Percentiles rank a stretch among this genome's conserved stretches.
Conservation (phyloP, 1,140 invertebrate species). For the Psix sp. region DNA sequence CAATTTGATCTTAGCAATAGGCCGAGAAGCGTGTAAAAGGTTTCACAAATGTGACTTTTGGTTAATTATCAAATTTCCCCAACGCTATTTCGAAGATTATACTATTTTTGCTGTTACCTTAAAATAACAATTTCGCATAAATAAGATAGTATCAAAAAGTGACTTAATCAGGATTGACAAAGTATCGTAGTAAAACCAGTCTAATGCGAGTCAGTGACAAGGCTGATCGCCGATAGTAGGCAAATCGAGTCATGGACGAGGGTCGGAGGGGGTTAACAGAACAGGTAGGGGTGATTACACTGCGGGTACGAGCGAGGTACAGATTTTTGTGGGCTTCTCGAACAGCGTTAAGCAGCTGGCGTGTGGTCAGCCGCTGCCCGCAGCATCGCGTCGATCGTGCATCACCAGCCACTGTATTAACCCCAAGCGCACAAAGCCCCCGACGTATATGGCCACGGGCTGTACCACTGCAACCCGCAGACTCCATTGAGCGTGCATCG, state of each 20-base stretch:
- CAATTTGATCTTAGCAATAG: no score
- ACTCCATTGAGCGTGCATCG: conserved; percentile 49
- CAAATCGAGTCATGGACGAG: conserved; percentile 22
- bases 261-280: conserved; percentile 6
- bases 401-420: conserved; percentile 74
- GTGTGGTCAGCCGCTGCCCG: conserved; percentile 73
- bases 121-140: no score
- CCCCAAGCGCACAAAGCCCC: conserved; percentile 64
- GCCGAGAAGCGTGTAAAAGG: no score
- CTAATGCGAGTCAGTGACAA: conserved; percentile 33
- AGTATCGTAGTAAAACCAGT: conserved; percentile 7
- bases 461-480: conserved; percentile 53
- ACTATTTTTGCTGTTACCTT: no score
- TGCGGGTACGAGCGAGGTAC: conserved; percentile 64
- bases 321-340: conserved; percentile 71
- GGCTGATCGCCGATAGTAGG: conserved; percentile 11
- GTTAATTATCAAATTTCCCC: no score
- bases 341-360: conserved; percentile 71
- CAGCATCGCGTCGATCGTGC: conserved; percentile 71
- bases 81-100: no score
- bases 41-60: no score
- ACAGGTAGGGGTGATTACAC: conserved; percentile 50
- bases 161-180: conserved; percentile 18
- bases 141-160: no score
- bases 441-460: conserved; percentile 59